Base-by-base conservation (phyloP, 2,888 invertebrate genomes). In the Pseudoips prasinana region DNA sequence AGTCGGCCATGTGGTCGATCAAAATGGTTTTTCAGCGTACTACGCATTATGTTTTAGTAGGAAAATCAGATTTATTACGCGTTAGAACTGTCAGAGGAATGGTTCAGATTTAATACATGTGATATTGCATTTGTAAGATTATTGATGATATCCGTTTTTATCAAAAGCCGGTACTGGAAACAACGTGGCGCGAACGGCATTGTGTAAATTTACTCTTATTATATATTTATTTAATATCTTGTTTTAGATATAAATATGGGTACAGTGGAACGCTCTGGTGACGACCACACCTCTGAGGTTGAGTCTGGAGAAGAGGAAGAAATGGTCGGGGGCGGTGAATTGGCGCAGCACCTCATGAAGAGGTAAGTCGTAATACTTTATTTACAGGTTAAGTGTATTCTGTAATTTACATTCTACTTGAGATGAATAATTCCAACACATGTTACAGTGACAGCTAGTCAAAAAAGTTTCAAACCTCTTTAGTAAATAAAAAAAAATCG, bases 231-330 rank as follows among this genome's bases (percentile, higher is more conserved):
- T 29, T 64, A 46, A 61, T 48, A 5, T 66, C 66, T 73, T 73
- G 62, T 83, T 83, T 60, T 75, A 81, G 86, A 76, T 64, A 52
- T 48, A 46, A 76, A 55, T 73, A 93, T 93, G 93, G 90, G 92
- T 80, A 89, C 91, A 58, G 91, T 92, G 58, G 92, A 93, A 68
- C 91, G 90, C 56, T 90, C 91, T 62, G 91, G 91, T 44, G 92
- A 92, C 70, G 91, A 91, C 64, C 73, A 73, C 48, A 91, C 91
- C 41, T 92, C 92, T 39, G 92, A 92, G 46, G 80, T 92, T 60
- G 93, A 93, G 69, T 92, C 93, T 24, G 90, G 91, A 20, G 93
- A 92, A 43, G 92, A 93, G 34, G 91, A 91, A 52, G 91, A 91
- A 60, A 89, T 89, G 25, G 83, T 87, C 9, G 85, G 90, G 27